Base-by-base conservation (phyloP, 1,140 invertebrate genomes). In the Anastatus disparis region DNA sequence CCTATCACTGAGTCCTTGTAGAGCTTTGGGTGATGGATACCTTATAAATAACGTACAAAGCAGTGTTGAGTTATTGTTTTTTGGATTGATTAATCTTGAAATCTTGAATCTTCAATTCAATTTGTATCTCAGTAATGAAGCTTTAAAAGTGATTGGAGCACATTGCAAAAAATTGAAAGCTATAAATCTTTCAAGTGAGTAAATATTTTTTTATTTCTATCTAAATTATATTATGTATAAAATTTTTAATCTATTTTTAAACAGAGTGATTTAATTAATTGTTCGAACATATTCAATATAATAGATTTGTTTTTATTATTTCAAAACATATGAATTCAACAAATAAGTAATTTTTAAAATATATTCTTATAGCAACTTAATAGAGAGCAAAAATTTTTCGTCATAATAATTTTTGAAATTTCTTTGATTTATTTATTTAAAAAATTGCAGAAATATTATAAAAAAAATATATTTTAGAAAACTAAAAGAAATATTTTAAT, bases 31-130 rank as follows among this genome's bases (percentile, higher is more conserved):
- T 61, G 70, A 66, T 27, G 42, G 59, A 31, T 71, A 64, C 56
- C 73, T 75, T 70, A 63, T 72, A 50, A 73, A n/a, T n/a, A n/a
- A n/a, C n/a, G n/a, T 76, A 13, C 71, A 44, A 13, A n/a, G 35
- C 62, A 48, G 9, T 2, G 64, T 68, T 15, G 72, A 81, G 66
- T 22, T 74, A 22, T 26, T 74, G 7, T 65, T 81, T 17, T 31
- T 72, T 1, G 59, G 73, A 17, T 58, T 83, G 22, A 35, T 62
- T 3, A 81, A 82, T 77, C 69, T 83, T 20, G 72, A 81, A 74
- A 44, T 40, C 1, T 48, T 83, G 42, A 72, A 72, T 58, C 17
- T 81, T 9, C 48, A 24, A 22, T 10, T 40, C 13, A 78, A 75
- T 56, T 2, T 15, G 3, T 40, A 48, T 38, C n/a, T 81, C 7